Evolutionary conservation across 2,113 vertebrate species (phyloP).

Genomic region (Origma solitaria): DNA sequence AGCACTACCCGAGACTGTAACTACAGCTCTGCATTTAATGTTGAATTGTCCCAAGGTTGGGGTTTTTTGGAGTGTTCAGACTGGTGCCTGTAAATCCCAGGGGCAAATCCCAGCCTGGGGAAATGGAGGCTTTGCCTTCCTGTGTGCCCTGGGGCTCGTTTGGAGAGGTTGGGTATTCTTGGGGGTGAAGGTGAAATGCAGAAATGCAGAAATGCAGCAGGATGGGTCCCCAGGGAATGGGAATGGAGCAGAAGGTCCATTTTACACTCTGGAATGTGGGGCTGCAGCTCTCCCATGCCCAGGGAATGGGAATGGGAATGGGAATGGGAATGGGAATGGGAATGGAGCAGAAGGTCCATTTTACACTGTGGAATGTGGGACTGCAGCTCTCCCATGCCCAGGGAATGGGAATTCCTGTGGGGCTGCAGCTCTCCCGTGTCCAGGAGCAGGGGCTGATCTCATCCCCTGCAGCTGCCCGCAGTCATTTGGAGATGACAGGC

Average conservation of each 20-base stretch:
- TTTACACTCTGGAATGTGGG: fast-evolving
- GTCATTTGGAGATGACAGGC: not conserved
- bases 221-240: not conserved
- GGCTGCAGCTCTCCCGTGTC: not conserved
- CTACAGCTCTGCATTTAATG: not conserved
- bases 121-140: not conserved
- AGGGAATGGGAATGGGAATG: too few species aligned
- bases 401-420: too few species aligned
- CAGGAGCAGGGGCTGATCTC: not conserved
- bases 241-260: not conserved
- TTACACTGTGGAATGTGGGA: fast-evolving
- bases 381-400: not conserved
- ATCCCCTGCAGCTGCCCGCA: not conserved
- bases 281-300: not conserved
- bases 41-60: fast-evolving
- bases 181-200: not conserved
- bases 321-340: too few species aligned
- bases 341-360: not conserved
- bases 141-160: fast-evolving
- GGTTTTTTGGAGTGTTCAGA: not conserved
- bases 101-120: not conserved
- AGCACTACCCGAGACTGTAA: not conserved
- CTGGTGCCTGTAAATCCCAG: not conserved
- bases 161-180: not conserved
- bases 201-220: not conserved